Evolutionary conservation across 2,888 invertebrate genomes (phyloP).

Genomic region (Brassicogethes aeneus): DNA sequence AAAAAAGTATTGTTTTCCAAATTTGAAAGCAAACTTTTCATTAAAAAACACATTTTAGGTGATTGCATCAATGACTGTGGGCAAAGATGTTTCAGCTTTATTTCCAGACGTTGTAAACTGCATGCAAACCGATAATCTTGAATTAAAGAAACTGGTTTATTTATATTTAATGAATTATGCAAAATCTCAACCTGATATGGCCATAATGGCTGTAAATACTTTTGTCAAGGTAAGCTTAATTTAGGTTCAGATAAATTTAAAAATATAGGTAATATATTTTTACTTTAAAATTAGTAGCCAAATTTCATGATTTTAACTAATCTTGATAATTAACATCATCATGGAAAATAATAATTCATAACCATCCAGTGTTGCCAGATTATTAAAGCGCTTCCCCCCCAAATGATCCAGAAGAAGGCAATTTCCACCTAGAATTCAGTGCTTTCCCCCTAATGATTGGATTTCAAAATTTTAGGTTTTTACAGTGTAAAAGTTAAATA

Average conservation of each 20-base stretch:
- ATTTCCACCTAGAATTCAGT: too few relatives aligned
- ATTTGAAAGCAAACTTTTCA: background rate
- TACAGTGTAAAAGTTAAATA: too few relatives aligned
- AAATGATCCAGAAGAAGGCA: too few relatives aligned
- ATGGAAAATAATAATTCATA: too few relatives aligned
- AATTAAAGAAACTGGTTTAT: constrained; percentile 97
- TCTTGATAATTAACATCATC: too few relatives aligned
- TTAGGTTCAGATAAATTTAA: background rate
- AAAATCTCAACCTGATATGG: constrained; percentile 99
- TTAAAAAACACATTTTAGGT: constrained; percentile 52
- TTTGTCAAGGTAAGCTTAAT: constrained; percentile 88
- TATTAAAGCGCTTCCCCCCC: too few relatives aligned
- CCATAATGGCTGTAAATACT: constrained; percentile 99
- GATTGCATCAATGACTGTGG: constrained; percentile 99
- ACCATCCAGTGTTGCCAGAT: too few relatives aligned
- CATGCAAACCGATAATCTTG: constrained; percentile 99
- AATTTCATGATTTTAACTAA: background rate
- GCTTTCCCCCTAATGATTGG: too few relatives aligned
- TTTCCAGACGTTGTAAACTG: constrained; percentile 99
- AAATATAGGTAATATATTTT: too few relatives aligned
- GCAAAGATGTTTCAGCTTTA: constrained; percentile 96
- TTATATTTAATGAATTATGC: constrained; percentile 99
- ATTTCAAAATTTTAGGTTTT: too few relatives aligned
- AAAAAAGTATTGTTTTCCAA: constrained; percentile 68
- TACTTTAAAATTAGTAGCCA: background rate